Evolutionary conservation across 1,140 invertebrate genomes (phyloP), one percentile per base, ranked within the genome.

Genomic region (Lepidostoma basale): DNA sequence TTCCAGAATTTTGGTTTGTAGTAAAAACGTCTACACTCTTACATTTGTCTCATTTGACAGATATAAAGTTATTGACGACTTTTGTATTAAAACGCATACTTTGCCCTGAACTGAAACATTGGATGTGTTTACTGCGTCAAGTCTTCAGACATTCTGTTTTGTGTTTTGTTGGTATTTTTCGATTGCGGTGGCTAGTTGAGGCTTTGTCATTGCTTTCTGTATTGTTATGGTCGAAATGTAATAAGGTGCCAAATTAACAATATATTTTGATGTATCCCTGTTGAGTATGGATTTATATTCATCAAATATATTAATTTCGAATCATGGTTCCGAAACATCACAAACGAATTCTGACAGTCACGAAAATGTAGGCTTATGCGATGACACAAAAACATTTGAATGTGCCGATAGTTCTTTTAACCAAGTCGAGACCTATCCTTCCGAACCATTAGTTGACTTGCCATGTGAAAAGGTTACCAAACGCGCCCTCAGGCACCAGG

Each of bases 401-500:
- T 39, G 44, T 33, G 45, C 42, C 30, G 58, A 62, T 36, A 45
- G 14, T 62, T 58, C 52, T 44, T 59, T 33, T 25, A 25, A 59
- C 10, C 6, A 33, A 33, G 12, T 5, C 12, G 39, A 59, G 14
- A 23, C 16, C 30, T 40, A 36, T 39, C 44, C 33, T 5, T 52
- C 47, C 26, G 64, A 67, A 28, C 30, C 64, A 14, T 26, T 59
- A 28, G 23, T 59, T 36, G 52, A 59, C 9, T 9, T 54, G 16
- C 42, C 30, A 30, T 58, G 64, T 45, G 64, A 67, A 36, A 58
- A 87, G 76, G 86, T 87, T 12, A 86, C 89, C 45, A 90, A 90
- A 75, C 88, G 90, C 81, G 88, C 88, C 58, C 74, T 91, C 65
- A 85, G 89, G 74, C 91, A 93, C 79, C 91, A 93, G 75, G 91